Percentiles rank a stretch among this genome's conserved stretches.
Evolutionary conservation across 2,113 vertebrate genomes (phyloP).

Genomic region (Orientallactaga bullata): DNA sequence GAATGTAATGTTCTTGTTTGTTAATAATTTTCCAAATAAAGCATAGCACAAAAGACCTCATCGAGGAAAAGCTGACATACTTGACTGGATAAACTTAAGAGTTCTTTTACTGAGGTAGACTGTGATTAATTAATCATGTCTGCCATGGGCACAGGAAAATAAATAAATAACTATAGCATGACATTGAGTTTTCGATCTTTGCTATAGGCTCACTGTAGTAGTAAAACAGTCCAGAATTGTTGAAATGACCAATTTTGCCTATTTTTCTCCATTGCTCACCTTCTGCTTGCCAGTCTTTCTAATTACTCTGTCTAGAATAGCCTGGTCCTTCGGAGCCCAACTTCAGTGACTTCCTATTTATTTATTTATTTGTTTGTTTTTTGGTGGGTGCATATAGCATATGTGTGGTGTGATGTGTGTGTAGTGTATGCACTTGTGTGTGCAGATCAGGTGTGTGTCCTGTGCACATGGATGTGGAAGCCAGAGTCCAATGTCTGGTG

Average conservation of each 20-base stretch:
- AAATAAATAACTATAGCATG: neutral
- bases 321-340: too few species aligned
- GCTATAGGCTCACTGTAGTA: neutral
- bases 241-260: neutral
- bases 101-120: neutral
- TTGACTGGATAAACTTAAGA: neutral
- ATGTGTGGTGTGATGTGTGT: too few species aligned
- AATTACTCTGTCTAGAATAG: too few species aligned
- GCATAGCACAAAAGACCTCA: neutral
- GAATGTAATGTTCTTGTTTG: conserved; percentile 6
- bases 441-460: too few species aligned
- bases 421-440: too few species aligned
- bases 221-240: neutral
- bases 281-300: neutral
- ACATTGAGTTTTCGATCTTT: neutral
- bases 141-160: neutral
- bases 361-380: too few species aligned
- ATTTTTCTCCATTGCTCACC: neutral
- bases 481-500: too few species aligned
- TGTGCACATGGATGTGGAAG: too few species aligned
- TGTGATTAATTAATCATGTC: neutral
- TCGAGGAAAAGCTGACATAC: neutral
- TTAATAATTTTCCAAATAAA: conserved; percentile 24
- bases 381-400: too few species aligned
- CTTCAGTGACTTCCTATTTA: too few species aligned